Evolutionary conservation across 35 echinoderm and acorn worm species (phyloP).

Genomic region (Chiridota heheva): DNA sequence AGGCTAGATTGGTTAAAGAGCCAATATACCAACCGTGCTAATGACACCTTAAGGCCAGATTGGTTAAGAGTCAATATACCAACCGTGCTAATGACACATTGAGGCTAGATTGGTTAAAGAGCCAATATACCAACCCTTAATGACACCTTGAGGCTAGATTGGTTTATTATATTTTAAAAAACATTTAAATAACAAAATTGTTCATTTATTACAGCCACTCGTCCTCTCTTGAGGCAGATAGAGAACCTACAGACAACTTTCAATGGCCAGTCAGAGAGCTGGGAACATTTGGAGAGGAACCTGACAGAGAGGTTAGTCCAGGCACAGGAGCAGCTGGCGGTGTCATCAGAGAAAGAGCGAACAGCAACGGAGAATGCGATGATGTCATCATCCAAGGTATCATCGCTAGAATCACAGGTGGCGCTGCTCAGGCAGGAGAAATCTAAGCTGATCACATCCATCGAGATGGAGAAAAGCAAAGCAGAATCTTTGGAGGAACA

Average conservation of each 20-base stretch:
- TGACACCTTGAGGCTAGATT: no score
- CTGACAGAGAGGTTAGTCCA: constrained; percentile 83
- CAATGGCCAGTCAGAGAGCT: constrained; percentile 80
- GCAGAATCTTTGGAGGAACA: constrained; percentile 77
- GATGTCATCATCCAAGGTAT: constrained; percentile 71
- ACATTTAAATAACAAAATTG: no score
- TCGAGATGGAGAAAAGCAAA: constrained; percentile 86
- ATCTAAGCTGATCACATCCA: constrained; percentile 42
- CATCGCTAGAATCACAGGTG: constrained; percentile 91
- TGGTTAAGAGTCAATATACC: no score
- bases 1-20: no score
- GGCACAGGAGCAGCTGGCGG: constrained; percentile 65
- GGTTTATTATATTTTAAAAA: no score
- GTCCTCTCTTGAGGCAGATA: constrained; percentile 86
- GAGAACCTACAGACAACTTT: constrained; percentile 94
- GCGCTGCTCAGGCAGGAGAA: constrained; percentile 88
- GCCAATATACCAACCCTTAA: no score
- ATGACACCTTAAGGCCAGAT: no score
- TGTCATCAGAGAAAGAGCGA: constrained; percentile 75
- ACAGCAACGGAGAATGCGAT: constrained; percentile 63
- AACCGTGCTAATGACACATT: no score
- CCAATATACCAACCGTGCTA: no score
- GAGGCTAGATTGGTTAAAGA: no score
- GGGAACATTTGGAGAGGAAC: constrained; percentile 91
- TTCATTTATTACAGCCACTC: constrained; percentile 60